phyloP scores from a whole-genome alignment of 2,797 vertebrate species.

The Lagodon rhomboides region DNA sequence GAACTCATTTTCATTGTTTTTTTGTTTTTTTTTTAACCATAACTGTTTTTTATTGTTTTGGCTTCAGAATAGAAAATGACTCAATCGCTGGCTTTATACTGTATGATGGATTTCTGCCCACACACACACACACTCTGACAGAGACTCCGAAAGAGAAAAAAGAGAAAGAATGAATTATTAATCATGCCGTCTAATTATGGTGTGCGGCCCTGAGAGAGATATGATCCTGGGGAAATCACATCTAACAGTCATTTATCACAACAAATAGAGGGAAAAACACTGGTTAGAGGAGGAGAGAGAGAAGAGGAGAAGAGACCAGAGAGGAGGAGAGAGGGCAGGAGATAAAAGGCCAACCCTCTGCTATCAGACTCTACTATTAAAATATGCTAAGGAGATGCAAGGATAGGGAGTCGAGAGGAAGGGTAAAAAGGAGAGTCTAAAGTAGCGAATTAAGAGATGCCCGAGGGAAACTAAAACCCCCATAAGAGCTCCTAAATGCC shows the following conservation, averaged over 20 bases:
- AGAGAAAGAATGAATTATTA: slow-evolving; percentile 80
- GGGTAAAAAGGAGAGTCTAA: slow-evolving; percentile 69
- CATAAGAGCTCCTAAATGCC: slow-evolving; percentile 43
- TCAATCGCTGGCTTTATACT: slow-evolving; percentile 42
- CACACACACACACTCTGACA: slow-evolving; percentile 44
- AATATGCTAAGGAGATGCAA: slow-evolving; percentile 77
- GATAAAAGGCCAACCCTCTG: slow-evolving; percentile 57
- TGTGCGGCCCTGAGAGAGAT: slow-evolving; percentile 80
- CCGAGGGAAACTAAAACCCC: slow-evolving; percentile 54
- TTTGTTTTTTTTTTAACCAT: neutral
- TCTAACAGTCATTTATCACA: slow-evolving; percentile 84
- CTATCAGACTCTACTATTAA: slow-evolving; percentile 64
- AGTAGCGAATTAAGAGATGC: slow-evolving; percentile 61
- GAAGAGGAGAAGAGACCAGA: slow-evolving; percentile 25
- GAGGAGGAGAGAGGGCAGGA: slow-evolving; percentile 40
- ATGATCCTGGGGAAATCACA: slow-evolving; percentile 82
- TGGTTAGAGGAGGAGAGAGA: slow-evolving; percentile 58
- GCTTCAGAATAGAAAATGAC: slow-evolving; percentile 45
- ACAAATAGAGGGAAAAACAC: slow-evolving; percentile 82
- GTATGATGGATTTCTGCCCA: slow-evolving; percentile 54
- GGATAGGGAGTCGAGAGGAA: slow-evolving; percentile 59
- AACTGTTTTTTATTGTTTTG: slow-evolving; percentile 45
- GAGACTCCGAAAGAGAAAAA: slow-evolving; percentile 47
- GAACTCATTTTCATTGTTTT: slow-evolving; percentile 48
- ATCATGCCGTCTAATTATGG: slow-evolving; percentile 81